Base-by-base conservation (phyloP, 1,140 invertebrate genomes). In the Dinothrombium tinctorium region DNA sequence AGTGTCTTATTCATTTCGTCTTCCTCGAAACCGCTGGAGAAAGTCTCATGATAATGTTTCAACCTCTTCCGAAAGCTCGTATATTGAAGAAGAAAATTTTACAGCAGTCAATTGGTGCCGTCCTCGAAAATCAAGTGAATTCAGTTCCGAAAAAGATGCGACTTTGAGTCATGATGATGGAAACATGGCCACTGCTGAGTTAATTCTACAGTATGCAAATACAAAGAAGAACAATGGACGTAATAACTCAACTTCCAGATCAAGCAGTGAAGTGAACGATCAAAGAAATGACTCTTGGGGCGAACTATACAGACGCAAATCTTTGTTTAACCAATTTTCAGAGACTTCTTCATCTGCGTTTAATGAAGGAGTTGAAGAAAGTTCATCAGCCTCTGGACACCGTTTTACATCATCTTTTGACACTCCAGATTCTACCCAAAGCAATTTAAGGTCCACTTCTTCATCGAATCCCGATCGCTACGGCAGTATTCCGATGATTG, bases 51-150 rank as follows among this genome's bases (percentile, higher is more conserved):
- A 38, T 26, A 38, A 38, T 38, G 21, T 24, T n/a, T 38, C 37
- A 3, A 38, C 19, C 14, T 38, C 37, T 38, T 38, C 37, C n/a
- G 37, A 38, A n/a, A 38, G 37, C 6, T 38, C 37, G n/a, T 38
- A 24, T 14, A 24, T 23, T 20, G 37, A 38, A 3, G 37, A 38
- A n/a, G 26, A 28, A 28, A 9, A 7, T 7, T 28, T 28, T 28
- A 28, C 26, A 28, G 26, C n/a, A n/a, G 26, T n/a, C 8, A n/a
- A 28, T 8, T 28, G 26, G 26, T 28, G 26, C n/a, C 26, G 26
- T 8, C 26, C 26, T 28, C 26, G 26, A 28, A 28, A 7, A 28
- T n/a, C n/a, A n/a, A n/a, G n/a, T n/a, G n/a, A n/a, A n/a, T n/a
- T n/a, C n/a, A n/a, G n/a, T n/a, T n/a, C n/a, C n/a, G n/a, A n/a